Base-by-base conservation (phyloP, 2,797 vertebrate genomes). In the Phrynocephalus forsythii region DNA sequence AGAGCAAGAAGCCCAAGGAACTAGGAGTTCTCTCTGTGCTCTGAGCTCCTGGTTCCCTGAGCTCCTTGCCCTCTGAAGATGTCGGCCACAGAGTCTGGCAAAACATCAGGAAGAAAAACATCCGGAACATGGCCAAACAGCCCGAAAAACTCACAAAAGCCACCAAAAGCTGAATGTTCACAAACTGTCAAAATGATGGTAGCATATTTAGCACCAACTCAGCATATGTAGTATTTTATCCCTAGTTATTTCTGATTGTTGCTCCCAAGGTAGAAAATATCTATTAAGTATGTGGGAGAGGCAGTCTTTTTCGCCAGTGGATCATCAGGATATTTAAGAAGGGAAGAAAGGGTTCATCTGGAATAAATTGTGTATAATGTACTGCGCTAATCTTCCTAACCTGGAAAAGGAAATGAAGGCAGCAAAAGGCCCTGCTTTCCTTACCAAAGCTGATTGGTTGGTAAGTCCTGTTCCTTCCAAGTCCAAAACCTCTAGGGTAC, bases 381-480 rank as follows among this genome's bases (percentile, higher is more conserved):
- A 83, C 28, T 66, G 0, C 0, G 2, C 18, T 73, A 60, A 52
- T 7, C 78, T 20, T 48, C 71, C 71, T 0, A 1, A 26, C 52
- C 44, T 15, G 73, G 86, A 69, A 76, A 83, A 0, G 0, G 28
- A 44, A 81, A 60, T 44, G 83, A 83, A 78, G 78, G 82, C 82
- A 52, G 0, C 48, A 18, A 69, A 81, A 18, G 26, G 48, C 68
- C 72, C 71, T 38, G 3, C 26, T 86, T n/a, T 85, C 92, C 94
- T 91, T 92, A 98, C 98, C 97, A 98, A 97, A 86, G 98, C 98
- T 82, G 98, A 99, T 89, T 98, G 98, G 95, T 99, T 98, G 86
- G 97, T 98, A 86, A 99, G 98, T 89, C 98, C 98, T 0, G 98
- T 99, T 93, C 98, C 98, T 88, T 99, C 99, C 95, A 99, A 95